Evolutionary conservation across 2,113 vertebrate genomes (phyloP), one percentile per base, ranked within the genome.

Genomic region (Hylia prasina): DNA sequence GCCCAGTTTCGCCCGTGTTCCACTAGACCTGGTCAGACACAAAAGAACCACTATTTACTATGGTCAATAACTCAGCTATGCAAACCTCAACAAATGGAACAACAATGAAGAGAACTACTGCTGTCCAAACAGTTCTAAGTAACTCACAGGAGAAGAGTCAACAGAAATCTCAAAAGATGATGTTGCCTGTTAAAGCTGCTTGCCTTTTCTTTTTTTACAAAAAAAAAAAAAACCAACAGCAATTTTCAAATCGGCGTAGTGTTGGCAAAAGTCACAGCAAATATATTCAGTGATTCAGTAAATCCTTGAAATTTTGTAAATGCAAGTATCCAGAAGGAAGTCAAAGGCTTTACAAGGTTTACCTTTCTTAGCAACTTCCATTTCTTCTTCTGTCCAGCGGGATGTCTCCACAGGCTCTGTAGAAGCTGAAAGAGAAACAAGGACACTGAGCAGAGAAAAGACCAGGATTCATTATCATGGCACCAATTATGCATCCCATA

Each of bases 341-440:
- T 42, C 9, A 68, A 83, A 91, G 90, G 42, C 19, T 84, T 45
- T 9, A 47, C 25, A 60, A 82, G 93, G 39, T 47, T 96, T 98
- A 99, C 99, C 99, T 99, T 99, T 99, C 98, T 99, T 99, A 97
- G 99, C 99, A 66, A 99, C 98, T 98, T 99, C 99, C 99, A 99
- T 99, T 98, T 99, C 99, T 98, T 99, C 99, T 98, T 99, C 99
- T 93, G 99, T 99, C 99, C 99, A 99, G 97, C 99, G 99, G 93
- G 99, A 99, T 93, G 99, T 99, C 97, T 99, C 99, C 96, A 99
- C 99, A 73, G 99, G 98, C 97, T 99, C 99, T 81, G 98, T 93
- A 77, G 98, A 97, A 97, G 98, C 99, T 98, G 98, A 98, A 98
- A 97, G 95, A 96, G 45, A 97, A 97, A 92, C 37, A 96, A 72